Conservation (phyloP, 1,140 invertebrate genomes). For the Drosophila elegans region DNA sequence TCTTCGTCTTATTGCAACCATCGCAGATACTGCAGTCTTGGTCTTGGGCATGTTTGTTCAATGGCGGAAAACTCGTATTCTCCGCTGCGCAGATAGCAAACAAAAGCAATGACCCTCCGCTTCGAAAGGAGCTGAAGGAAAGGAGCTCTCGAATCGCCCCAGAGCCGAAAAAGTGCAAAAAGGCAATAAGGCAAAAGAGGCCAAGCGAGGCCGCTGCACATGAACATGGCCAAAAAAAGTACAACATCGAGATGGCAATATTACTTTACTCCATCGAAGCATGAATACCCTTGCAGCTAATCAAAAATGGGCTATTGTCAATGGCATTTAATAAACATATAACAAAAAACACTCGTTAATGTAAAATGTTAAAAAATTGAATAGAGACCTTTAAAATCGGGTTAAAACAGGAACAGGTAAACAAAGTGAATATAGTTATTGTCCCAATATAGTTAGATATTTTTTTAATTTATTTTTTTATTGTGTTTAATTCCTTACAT, state of each 20-base stretch:
- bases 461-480: too few species aligned
- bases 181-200: slow-evolving; percentile 64
- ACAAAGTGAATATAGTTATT: too few species aligned
- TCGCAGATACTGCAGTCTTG: slow-evolving; percentile 59
- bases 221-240: slow-evolving; percentile 48
- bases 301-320: too few species aligned
- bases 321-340: background rate
- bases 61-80: slow-evolving; percentile 67
- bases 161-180: slow-evolving; percentile 66
- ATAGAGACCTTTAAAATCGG: too few species aligned
- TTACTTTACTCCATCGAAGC: background rate
- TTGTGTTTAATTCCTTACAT: too few species aligned
- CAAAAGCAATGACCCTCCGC: slow-evolving; percentile 51
- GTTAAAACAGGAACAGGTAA: too few species aligned
- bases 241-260: slow-evolving; percentile 14
- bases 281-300: slow-evolving; percentile 5
- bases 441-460: too few species aligned
- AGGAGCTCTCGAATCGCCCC: slow-evolving; percentile 47
- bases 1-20: slow-evolving; percentile 30
- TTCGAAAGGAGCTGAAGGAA: slow-evolving; percentile 28
- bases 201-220: slow-evolving; percentile 52
- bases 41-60: slow-evolving; percentile 57
- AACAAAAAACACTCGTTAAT: too few species aligned
- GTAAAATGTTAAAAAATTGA: too few species aligned
- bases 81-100: slow-evolving; percentile 58